A percentile compares a stretch with the other conserved stretches of the same genome.
Conservation (phyloP, 2,113 vertebrate genomes). For the Recurvirostra avosetta region DNA sequence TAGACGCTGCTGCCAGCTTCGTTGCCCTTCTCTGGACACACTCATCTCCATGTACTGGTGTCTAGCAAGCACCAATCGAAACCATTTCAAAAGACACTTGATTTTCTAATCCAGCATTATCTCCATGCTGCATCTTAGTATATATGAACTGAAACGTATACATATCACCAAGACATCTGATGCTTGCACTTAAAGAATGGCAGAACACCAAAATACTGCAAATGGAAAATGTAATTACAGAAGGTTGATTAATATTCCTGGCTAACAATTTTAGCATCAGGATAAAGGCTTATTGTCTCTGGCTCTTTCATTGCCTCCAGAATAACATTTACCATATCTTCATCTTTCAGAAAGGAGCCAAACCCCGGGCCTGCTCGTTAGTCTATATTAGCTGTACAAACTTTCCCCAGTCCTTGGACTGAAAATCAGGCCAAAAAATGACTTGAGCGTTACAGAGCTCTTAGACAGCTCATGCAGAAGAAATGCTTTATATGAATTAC, state of each 20-base stretch:
- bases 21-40: no score
- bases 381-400: constrained; percentile 18
- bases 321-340: constrained; percentile 43
- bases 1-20: no score
- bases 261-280: constrained; percentile 6
- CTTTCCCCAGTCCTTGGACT: neutral
- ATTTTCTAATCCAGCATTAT: neutral
- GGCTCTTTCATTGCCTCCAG: constrained; percentile 6
- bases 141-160: neutral
- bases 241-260: constrained; percentile 47
- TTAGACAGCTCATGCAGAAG: constrained; percentile 9
- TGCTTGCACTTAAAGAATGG: constrained; percentile 9
- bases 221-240: constrained; percentile 51
- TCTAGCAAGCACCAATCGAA: neutral
- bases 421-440: constrained; percentile 21
- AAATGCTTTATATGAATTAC: neutral
- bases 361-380: neutral
- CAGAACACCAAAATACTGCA: constrained; percentile 16
- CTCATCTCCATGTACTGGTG: neutral
- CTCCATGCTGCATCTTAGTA: neutral
- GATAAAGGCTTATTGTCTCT: constrained; percentile 54
- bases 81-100: neutral
- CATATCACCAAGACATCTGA: neutral
- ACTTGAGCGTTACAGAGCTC: neutral
- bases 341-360: constrained; percentile 39